A percentile compares a stretch with the other conserved stretches of the same genome.
These are phyloP conservation scores for Macrochelys suwanniensis DNA, from an alignment of 2,797 vertebrate species.

Conservation along the genomic window DNA sequence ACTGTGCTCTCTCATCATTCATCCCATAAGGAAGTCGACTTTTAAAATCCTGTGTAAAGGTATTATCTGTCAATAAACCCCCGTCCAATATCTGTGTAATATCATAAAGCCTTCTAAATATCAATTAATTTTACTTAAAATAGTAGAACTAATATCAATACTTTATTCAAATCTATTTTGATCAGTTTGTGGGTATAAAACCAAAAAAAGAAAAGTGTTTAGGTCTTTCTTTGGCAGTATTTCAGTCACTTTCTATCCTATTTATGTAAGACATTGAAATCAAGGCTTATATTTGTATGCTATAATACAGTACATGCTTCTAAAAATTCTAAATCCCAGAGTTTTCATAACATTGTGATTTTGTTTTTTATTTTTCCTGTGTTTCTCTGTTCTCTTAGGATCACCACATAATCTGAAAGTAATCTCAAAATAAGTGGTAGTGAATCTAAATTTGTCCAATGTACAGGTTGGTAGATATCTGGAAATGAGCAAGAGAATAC, in stretches of 20 bases:
- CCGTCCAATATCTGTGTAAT: slow-evolving; percentile 4
- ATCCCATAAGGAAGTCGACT: neutral
- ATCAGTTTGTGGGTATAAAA: slow-evolving; percentile 19
- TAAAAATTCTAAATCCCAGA: neutral
- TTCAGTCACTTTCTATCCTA: neutral
- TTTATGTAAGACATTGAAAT: neutral
- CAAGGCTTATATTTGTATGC: neutral
- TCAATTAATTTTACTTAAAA: slow-evolving; percentile 69
- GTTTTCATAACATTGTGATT: neutral
- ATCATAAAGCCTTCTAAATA: slow-evolving; percentile 7
- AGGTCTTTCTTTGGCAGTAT: neutral
- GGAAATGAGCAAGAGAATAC: neutral
- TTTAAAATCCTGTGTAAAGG: neutral
- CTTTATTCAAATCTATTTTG: slow-evolving; percentile 58
- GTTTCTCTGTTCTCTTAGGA: neutral
- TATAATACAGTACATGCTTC: neutral
- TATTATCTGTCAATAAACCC: neutral
- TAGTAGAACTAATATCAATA: slow-evolving; percentile 15
- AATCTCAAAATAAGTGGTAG: slow-evolving; percentile 4
- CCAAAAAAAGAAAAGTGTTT: neutral
- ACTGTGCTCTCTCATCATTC: neutral
- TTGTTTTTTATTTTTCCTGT: neutral
- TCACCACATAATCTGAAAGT: neutral
- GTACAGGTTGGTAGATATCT: neutral
- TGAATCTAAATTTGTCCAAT: slow-evolving; percentile 20